Evolutionary conservation across 2,797 vertebrate species (phyloP).

Genomic region (Furcifer pardalis): DNA sequence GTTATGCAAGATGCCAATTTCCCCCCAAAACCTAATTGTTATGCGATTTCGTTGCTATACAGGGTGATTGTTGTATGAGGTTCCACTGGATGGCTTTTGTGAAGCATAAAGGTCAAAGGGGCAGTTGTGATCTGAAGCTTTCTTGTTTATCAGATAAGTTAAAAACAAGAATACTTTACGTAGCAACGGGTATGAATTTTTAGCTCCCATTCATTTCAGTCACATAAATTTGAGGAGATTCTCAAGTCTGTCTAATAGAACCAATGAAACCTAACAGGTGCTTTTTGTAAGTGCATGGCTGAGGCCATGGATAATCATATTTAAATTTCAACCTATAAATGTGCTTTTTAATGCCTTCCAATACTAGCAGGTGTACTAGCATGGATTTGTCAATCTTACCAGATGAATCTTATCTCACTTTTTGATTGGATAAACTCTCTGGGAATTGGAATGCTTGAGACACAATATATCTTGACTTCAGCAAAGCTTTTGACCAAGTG

Average conservation of each 20-base stretch:
- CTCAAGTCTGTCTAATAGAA: neutral
- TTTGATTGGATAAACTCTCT: too few species aligned
- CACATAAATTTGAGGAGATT: neutral
- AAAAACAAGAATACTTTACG: neutral
- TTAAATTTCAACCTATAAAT: neutral
- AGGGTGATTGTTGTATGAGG: too few species aligned
- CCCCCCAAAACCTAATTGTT: too few species aligned
- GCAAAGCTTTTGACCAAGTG: too few species aligned
- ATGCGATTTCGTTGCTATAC: too few species aligned
- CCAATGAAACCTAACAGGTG: neutral
- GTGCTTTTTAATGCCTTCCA: neutral
- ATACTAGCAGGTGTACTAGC: too few species aligned
- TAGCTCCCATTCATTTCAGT: neutral
- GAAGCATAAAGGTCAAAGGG: neutral
- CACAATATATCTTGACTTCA: too few species aligned
- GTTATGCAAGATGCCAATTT: too few species aligned
- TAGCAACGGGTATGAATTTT: neutral
- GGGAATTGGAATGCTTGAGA: too few species aligned
- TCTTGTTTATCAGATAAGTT: neutral
- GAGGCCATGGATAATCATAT: neutral
- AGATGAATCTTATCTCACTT: too few species aligned
- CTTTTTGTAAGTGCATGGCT: neutral
- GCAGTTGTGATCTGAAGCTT: neutral
- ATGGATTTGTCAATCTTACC: too few species aligned
- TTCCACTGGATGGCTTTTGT: neutral